Evolutionary conservation across 2,888 invertebrate species (phyloP).

Genomic region (Parnassius smintheus): DNA sequence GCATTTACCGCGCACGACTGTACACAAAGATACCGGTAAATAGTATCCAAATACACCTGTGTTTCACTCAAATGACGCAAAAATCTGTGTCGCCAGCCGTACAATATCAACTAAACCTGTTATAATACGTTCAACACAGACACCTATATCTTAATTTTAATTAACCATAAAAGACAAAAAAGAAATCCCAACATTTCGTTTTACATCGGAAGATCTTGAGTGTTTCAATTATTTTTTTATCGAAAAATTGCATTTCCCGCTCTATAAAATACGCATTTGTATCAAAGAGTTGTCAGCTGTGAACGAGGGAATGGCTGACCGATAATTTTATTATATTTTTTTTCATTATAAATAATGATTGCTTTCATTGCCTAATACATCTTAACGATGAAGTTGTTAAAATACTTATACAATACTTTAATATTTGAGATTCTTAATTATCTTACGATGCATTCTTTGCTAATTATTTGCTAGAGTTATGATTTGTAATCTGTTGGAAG

Average conservation of each 20-base stretch:
- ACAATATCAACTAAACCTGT: constrained; percentile 77
- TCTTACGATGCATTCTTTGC: constrained; percentile 74
- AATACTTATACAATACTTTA: constrained; percentile 78
- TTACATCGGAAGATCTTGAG: constrained; percentile 76
- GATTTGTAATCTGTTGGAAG: constrained; percentile 62
- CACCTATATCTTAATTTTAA: constrained; percentile 75
- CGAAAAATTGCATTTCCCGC: constrained; percentile 47
- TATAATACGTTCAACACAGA: constrained; percentile 74
- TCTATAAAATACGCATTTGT: constrained; percentile 79
- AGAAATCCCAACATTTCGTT: constrained; percentile 70
- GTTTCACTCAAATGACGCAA: constrained; percentile 23
- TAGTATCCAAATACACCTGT: constrained; percentile 23
- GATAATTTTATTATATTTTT: constrained; percentile 42
- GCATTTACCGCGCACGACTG: background rate
- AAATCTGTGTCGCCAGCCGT: constrained; percentile 30
- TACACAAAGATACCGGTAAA: background rate
- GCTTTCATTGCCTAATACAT: constrained; percentile 73
- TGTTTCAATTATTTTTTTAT: constrained; percentile 57
- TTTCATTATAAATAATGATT: constrained; percentile 76
- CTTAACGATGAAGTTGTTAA: constrained; percentile 74
- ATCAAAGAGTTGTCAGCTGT: constrained; percentile 77
- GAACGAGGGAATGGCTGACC: constrained; percentile 69
- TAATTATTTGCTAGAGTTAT: constrained; percentile 72
- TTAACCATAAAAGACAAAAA: constrained; percentile 76
- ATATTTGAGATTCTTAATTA: constrained; percentile 66